Evolutionary conservation across 2,888 invertebrate genomes (phyloP), one percentile per base, ranked within the genome.

Genomic region (Auanema freiburgensis): DNA sequence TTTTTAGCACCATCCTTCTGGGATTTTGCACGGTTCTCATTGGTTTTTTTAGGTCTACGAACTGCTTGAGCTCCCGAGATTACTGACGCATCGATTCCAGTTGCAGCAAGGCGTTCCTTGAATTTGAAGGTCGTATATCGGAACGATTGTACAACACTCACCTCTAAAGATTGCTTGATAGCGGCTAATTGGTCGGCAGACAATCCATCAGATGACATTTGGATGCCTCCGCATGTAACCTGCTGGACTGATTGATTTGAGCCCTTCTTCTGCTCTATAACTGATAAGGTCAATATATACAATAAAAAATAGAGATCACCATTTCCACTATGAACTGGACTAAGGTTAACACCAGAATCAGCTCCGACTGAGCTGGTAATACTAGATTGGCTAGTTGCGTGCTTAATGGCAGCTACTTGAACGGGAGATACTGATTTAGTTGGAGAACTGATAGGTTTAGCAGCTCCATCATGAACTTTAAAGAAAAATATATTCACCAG

Each of bases 181-280:
- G 72, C 78, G 49, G 79, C 82, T 21, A 81, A 60, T 57, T 79
- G 78, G 12, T 73, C 80, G n/a, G 75, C 74, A 23, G 77, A 76
- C 18, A 81, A 68, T 16, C 71, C 76, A 42, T 81, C 76, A 8
- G 79, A 78, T 43, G 75, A 67, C 67, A 81, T 73, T 25, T 74
- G 74, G 43, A 80, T 66, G 41, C 79, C 79, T n/a, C 71, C 72
- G 24, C 63, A 58, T 25, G 69, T 71, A 43, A 77, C 63, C 24
- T 69, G 75, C 24, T 33, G 33, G 18, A 65, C 61, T 24, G 64
- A 59, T 41, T 12, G 43, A 11, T 59, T 52, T 12, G 60, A 50
- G 10, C 56, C 40, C 54, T 70, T 71, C 65, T 72, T 72, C 43
- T 75, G 69, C 54, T 73, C 73, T 72, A 51, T 40, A 72, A 62